phyloP scores from a whole-genome alignment of 2,113 vertebrate genomes.

The chimpanzee (Pan troglodytes) region NHGRI_mPanTro3-v2.1_pri NC_072410.2:42685501-42686000 shows the following conservation, averaged over 20 bases:
- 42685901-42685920: background rate
- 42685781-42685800: background rate
- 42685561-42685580: background rate
- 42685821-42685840: background rate
- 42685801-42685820: background rate
- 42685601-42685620: background rate
- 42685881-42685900: background rate
- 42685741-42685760: background rate
- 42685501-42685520: background rate
- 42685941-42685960: background rate
- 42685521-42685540: background rate
- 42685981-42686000: background rate
- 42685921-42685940: slow-evolving; percentile 12
- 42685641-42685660: background rate
- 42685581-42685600: background rate
- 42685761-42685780: background rate
- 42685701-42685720: background rate
- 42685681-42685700: background rate
- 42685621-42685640: background rate
- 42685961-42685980: background rate
- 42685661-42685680: background rate
- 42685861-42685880: background rate
- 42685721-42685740: background rate
- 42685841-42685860: background rate
- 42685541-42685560: background rate